Evolutionary conservation across 2,888 invertebrate species (phyloP).

Genomic region (Nephrotoma appendiculata): DNA sequence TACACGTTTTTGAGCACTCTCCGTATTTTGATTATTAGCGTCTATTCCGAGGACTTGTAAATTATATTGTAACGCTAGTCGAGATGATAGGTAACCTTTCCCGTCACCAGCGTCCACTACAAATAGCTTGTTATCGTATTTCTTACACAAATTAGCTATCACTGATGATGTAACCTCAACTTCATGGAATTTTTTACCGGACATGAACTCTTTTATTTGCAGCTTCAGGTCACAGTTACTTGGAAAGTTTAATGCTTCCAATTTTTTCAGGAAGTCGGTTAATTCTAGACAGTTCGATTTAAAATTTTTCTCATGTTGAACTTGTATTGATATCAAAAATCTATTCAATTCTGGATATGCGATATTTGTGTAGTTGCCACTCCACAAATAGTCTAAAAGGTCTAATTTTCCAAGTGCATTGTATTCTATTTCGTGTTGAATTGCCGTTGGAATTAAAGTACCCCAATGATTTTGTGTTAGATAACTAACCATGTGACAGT

Average conservation of each 20-base stretch:
- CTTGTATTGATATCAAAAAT: not conserved
- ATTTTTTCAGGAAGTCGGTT: constrained; percentile 29
- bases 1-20: constrained; percentile 42
- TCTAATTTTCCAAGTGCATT: constrained; percentile 30
- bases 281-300: constrained; percentile 34
- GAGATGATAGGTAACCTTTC: constrained; percentile 69
- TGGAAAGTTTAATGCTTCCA: constrained; percentile 19
- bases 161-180: constrained; percentile 49
- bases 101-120: constrained; percentile 82
- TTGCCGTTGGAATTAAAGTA: constrained; percentile 37
- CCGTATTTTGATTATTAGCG: constrained; percentile 49
- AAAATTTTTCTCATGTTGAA: constrained; percentile 2
- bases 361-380: constrained; percentile 13
- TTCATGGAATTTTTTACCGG: constrained; percentile 69
- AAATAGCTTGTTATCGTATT: constrained; percentile 20
- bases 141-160: constrained; percentile 37
- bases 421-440: constrained; percentile 37
- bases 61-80: constrained; percentile 52
- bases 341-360: constrained; percentile 1
- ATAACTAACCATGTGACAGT: constrained; percentile 66
- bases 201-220: constrained; percentile 57
- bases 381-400: constrained; percentile 35
- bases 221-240: constrained; percentile 21
- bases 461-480: constrained; percentile 53
- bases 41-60: constrained; percentile 72